These are phyloP conservation scores for Magallana ariakensis DNA, from an alignment of 1,140 invertebrate genomes.

Conservation along the genomic window DNA sequence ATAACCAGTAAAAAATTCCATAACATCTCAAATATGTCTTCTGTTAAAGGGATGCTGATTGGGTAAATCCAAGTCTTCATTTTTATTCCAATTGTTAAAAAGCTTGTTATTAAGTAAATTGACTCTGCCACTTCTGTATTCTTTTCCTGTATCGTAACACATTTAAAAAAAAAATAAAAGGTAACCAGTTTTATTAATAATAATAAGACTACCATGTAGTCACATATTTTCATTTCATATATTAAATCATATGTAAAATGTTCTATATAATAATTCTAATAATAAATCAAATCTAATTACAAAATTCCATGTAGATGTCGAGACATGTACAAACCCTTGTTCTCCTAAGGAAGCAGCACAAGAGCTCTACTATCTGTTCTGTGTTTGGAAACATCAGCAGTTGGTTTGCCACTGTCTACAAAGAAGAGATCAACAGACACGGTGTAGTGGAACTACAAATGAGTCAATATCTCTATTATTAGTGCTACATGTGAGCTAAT, in stretches of 20 bases:
- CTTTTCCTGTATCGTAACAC: not conserved
- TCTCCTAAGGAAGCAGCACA: not conserved
- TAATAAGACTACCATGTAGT: no score
- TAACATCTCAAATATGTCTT: not conserved
- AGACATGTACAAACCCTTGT: not conserved
- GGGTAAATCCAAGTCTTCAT: slow-evolving; percentile 17
- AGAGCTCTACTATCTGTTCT: not conserved
- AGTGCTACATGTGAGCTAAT: not conserved
- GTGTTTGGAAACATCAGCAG: not conserved
- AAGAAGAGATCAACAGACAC: not conserved
- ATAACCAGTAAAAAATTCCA: not conserved
- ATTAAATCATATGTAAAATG: not conserved
- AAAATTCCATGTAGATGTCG: not conserved
- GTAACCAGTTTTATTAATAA: not conserved
- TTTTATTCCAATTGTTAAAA: not conserved
- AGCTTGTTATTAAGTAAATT: not conserved
- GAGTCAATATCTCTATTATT: not conserved
- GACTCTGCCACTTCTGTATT: not conserved
- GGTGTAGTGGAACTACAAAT: not conserved
- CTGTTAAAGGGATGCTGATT: not conserved
- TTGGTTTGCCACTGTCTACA: not conserved
- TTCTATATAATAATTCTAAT: not conserved
- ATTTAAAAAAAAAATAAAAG: not conserved
- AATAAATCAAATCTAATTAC: not conserved
- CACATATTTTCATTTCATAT: not conserved